phyloP scores from a whole-genome alignment of 2,797 vertebrate species.

The Phaenicophaeus curvirostris region DNA sequence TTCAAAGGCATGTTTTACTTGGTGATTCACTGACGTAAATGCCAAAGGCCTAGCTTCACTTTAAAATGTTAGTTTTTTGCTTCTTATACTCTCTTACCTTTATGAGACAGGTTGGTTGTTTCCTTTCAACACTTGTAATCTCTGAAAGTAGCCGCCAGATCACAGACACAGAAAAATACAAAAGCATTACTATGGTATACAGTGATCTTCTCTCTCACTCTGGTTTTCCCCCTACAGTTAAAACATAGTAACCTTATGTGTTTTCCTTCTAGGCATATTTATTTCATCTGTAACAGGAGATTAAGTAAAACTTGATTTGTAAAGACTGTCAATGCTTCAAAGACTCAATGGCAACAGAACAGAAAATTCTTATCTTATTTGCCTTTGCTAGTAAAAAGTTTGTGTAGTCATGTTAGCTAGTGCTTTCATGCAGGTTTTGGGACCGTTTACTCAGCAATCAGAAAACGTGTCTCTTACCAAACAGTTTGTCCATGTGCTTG shows the following conservation, averaged over 20 bases:
- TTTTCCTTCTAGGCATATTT: neutral
- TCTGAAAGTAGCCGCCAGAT: neutral
- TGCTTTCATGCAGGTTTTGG: conserved; percentile 33
- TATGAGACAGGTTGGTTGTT: neutral
- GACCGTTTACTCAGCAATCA: conserved; percentile 10
- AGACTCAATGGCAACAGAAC: neutral
- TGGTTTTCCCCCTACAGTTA: neutral
- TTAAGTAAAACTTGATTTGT: conserved; percentile 21
- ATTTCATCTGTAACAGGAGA: conserved; percentile 1
- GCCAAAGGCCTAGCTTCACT: neutral
- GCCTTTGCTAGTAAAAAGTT: neutral
- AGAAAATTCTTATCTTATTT: conserved; percentile 58
- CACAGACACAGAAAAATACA: neutral
- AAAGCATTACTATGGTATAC: neutral
- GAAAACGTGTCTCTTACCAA: neutral
- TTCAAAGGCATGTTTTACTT: neutral
- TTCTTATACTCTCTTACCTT: neutral
- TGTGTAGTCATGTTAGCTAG: neutral
- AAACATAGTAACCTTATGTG: neutral
- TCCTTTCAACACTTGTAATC: neutral
- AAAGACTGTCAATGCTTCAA: conserved; percentile 4
- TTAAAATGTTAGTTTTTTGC: neutral
- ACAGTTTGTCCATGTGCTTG: neutral
- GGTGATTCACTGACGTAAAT: neutral
- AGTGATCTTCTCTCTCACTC: neutral